These are phyloP conservation scores for Dasyurus viverrinus DNA, from an alignment of 2,113 vertebrate genomes.

Conservation along the genomic window DNA sequence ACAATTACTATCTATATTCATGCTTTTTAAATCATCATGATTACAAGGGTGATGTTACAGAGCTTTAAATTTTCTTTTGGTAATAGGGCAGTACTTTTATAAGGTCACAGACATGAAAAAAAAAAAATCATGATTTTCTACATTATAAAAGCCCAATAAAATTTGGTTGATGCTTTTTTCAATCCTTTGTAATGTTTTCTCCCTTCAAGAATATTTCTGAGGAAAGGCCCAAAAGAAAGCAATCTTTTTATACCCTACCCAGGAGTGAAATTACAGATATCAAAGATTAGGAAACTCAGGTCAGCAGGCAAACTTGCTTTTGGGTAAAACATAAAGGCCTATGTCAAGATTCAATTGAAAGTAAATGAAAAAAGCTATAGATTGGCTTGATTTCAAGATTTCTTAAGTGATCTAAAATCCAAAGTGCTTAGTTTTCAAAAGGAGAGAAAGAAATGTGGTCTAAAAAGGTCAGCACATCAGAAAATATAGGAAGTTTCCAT, in stretches of 20 bases:
- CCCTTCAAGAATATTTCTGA: conserved; percentile 35
- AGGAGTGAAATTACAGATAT: not conserved
- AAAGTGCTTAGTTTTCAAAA: not conserved
- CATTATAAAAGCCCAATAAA: not conserved
- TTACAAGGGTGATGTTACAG: not conserved
- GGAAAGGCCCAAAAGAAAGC: conserved; percentile 19
- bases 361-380: not conserved
- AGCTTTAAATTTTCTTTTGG: conserved; percentile 31
- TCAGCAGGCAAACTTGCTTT: not conserved
- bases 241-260: not conserved
- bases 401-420: not conserved
- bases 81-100: conserved; percentile 13
- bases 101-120: not conserved
- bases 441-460: not conserved
- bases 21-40: not conserved
- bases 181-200: conserved; percentile 15
- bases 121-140: conserved; percentile 29
- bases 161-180: conserved; percentile 18
- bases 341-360: not conserved
- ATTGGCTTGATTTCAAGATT: not conserved
- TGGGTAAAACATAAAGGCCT: not conserved
- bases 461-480: not conserved
- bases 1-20: conserved; percentile 2
- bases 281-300: not conserved
- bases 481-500: not conserved